A percentile compares a stretch with the other conserved stretches of the same genome.
Conservation (phyloP, 2,113 vertebrate genomes). For the Scytalopus superciliaris region DNA sequence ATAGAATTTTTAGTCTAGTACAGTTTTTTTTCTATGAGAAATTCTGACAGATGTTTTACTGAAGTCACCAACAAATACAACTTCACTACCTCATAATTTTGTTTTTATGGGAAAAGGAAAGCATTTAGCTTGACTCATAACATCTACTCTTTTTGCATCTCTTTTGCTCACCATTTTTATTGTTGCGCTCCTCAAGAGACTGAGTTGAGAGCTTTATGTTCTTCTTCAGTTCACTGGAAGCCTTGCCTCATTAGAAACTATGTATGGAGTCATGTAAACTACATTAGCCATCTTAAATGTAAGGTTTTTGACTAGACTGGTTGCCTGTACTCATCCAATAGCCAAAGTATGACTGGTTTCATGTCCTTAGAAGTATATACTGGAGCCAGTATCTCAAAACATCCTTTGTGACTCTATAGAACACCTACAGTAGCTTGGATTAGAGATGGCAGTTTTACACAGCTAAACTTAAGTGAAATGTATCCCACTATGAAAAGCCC, state of each 20-base stretch:
- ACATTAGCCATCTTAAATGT: not conserved
- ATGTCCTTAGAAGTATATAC: not conserved
- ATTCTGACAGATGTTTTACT: not conserved
- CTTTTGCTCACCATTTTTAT: not conserved
- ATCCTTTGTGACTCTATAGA: not conserved
- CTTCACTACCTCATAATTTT: not conserved
- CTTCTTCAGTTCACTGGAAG: not conserved
- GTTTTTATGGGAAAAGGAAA: constrained; percentile 9
- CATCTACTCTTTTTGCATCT: not conserved
- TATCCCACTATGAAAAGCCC: not conserved
- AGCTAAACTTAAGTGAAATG: not conserved
- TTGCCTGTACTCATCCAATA: not conserved
- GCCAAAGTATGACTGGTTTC: not conserved
- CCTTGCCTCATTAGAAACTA: not conserved
- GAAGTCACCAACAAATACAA: not conserved
- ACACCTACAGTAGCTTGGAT: not conserved
- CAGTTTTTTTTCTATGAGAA: not conserved
- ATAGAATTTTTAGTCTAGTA: not conserved
- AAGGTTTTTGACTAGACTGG: not conserved
- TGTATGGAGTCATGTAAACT: not conserved
- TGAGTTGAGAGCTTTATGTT: not conserved
- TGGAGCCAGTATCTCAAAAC: not conserved
- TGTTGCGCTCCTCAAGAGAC: not conserved
- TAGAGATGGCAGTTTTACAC: not conserved
- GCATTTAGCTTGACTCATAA: not conserved